phyloP scores from a whole-genome alignment of 1,140 invertebrate genomes.

The Drosophila equinoxialis region DNA sequence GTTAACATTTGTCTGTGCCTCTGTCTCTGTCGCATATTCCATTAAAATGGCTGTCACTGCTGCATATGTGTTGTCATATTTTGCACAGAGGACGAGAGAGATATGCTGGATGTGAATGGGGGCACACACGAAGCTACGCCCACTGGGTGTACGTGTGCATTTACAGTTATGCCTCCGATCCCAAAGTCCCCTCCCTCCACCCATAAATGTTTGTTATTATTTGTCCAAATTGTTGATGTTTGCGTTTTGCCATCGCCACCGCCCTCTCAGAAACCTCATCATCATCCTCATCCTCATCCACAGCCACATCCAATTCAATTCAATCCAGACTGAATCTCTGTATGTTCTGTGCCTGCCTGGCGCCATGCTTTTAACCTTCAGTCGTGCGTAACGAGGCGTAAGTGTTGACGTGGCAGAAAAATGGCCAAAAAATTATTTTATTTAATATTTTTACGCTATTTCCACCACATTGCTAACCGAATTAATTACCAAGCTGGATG shows the following conservation, averaged over 20 bases:
- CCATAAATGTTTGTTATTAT: slow-evolving; percentile 74
- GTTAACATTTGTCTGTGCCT: slow-evolving; percentile 1
- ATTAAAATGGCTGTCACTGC: slow-evolving; percentile 78
- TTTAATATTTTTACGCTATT: slow-evolving; percentile 64
- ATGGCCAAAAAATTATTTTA: slow-evolving; percentile 66
- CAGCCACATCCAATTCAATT: slow-evolving; percentile 24
- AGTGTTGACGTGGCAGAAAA: slow-evolving; percentile 81
- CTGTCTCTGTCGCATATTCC: slow-evolving; percentile 63
- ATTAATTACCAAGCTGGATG: slow-evolving; percentile 56
- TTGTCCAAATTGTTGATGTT: slow-evolving; percentile 80
- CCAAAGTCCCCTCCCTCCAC: slow-evolving; percentile 2
- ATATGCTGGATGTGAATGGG: slow-evolving; percentile 20
- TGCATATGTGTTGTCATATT: slow-evolving; percentile 78
- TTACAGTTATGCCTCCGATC: slow-evolving; percentile 50
- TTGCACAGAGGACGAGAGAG: slow-evolving; percentile 28
- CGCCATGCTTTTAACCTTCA: slow-evolving; percentile 29
- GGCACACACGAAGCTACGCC: slow-evolving; percentile 19
- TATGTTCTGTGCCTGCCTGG: slow-evolving; percentile 13
- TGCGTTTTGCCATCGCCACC: slow-evolving; percentile 67
- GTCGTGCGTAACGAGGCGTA: slow-evolving; percentile 73
- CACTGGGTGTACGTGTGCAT: slow-evolving; percentile 57
- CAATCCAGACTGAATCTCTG: slow-evolving; percentile 15
- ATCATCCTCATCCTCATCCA: slow-evolving; percentile 46
- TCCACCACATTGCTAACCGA: slow-evolving; percentile 38
- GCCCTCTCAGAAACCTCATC: slow-evolving; percentile 35